Base-by-base conservation (phyloP, 2,888 invertebrate species). In the Glomeris marginata region DNA sequence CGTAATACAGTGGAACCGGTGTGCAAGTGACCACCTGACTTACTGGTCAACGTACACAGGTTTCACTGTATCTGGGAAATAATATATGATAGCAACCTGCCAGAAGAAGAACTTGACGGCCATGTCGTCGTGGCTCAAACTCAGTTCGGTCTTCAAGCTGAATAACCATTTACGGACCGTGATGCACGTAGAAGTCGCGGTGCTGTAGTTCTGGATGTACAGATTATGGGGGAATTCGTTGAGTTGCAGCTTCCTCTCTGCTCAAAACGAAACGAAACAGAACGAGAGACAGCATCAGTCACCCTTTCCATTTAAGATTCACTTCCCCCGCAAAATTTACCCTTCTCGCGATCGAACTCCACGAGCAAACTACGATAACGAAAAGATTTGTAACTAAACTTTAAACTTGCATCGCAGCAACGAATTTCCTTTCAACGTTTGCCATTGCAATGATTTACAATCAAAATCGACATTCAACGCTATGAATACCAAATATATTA, bases 201-300 rank as follows among this genome's bases (percentile, higher is more conserved):
- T 97, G 57, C 91, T 91, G 66, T 97, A 98, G 72, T 98, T 98
- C 72, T 97, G 95, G 60, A 98, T 92, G 72, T 98, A 98, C 56
- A 98, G 74, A 61, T 91, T 87, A 72, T 98, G 97, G 0, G 97
- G 97, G 59, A 88, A 85, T 72, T 98, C 98, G 66, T 83, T 81
- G 1, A 86, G 80, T 60, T 85, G 85, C 53, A 98, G 72, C 70
- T 94, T 94, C 49, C 97, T 78, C 67, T 95, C 94, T 88, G 71
- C n/a, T 71, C 69, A 54, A n/a, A 55, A 53, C 46, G 57, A 51
- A n/a, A n/a, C n/a, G n/a, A n/a, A n/a, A n/a, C n/a, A n/a, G n/a
- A n/a, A n/a, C n/a, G n/a, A n/a, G n/a, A n/a, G n/a, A n/a, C n/a
- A n/a, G n/a, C n/a, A n/a, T n/a, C n/a, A n/a, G n/a, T n/a, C n/a